A percentile compares a stretch with the other conserved stretches of the same genome.
These are phyloP conservation scores for Timema podura DNA, from an alignment of 2,888 invertebrate genomes.

Conservation along the genomic window DNA sequence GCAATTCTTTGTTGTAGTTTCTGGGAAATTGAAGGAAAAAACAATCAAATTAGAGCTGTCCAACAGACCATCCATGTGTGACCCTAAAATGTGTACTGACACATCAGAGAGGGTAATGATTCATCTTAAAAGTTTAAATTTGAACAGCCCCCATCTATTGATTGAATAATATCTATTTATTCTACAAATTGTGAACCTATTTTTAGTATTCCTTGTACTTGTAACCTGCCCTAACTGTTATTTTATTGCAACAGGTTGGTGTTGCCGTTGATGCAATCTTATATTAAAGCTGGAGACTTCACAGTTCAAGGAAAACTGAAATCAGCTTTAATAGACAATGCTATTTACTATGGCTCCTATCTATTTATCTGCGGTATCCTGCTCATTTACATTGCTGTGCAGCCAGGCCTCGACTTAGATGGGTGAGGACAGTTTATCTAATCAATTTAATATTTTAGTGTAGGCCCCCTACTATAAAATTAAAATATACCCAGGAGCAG, in stretches of 20 bases:
- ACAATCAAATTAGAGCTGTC: too few relatives aligned
- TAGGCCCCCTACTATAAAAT: background rate
- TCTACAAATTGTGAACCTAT: too few relatives aligned
- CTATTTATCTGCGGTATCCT: conserved; percentile 90
- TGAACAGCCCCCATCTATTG: too few relatives aligned
- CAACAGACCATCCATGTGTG: too few relatives aligned
- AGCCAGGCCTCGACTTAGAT: conserved; percentile 83
- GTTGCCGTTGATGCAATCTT: conserved; percentile 98
- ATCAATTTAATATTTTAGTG: conserved; percentile 13
- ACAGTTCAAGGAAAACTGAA: conserved; percentile 90
- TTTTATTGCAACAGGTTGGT: conserved; percentile 64
- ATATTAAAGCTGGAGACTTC: conserved; percentile 97
- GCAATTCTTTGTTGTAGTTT: too few relatives aligned
- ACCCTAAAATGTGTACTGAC: too few relatives aligned
- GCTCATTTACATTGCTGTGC: conserved; percentile 88
- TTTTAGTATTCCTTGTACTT: too few relatives aligned
- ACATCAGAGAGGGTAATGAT: too few relatives aligned
- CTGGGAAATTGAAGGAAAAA: too few relatives aligned
- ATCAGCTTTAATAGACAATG: conserved; percentile 93
- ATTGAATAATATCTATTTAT: too few relatives aligned
- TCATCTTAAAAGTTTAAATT: too few relatives aligned
- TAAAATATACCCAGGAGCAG: background rate
- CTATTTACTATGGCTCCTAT: conserved; percentile 96
- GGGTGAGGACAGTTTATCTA: conserved; percentile 53
- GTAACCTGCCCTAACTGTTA: too few relatives aligned